phyloP scores from a whole-genome alignment of 1,140 invertebrate species.

The Agrypnia vestita region DNA sequence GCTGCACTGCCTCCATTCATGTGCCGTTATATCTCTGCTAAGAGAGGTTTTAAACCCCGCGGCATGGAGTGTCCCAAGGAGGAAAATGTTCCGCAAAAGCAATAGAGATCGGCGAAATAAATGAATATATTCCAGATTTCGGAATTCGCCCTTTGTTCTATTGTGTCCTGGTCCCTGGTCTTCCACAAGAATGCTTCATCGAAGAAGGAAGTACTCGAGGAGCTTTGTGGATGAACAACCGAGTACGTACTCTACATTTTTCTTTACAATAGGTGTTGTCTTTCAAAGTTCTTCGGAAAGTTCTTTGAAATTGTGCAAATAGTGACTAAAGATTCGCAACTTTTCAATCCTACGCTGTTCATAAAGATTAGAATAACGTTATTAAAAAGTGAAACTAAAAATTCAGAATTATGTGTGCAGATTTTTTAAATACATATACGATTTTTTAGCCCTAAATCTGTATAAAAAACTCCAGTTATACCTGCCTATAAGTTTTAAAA shows the following conservation, averaged over 20 bases:
- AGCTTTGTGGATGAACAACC: neutral
- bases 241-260: constrained; percentile 11
- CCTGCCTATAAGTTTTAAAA: too few species aligned
- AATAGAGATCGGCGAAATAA: constrained; percentile 1
- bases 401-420: neutral
- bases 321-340: neutral
- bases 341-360: neutral
- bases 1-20: constrained; percentile 15
- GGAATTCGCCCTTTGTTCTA: constrained; percentile 32
- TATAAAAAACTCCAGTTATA: too few species aligned
- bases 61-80: neutral
- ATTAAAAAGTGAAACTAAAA: too few species aligned
- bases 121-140: constrained; percentile 14
- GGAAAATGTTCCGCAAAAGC: neutral
- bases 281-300: neutral
- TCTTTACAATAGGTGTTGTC: neutral
- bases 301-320: neutral
- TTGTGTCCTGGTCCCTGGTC: neutral
- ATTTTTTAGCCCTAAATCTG: too few species aligned
- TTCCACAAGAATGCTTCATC: neutral
- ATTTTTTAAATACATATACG: too few species aligned
- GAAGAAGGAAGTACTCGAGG: constrained; percentile 20
- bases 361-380: too few species aligned
- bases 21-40: neutral
- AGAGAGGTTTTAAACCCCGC: constrained; percentile 24